These are phyloP conservation scores for Helostoma temminkii DNA, from an alignment of 2,797 vertebrate genomes.

Conservation along the genomic window DNA sequence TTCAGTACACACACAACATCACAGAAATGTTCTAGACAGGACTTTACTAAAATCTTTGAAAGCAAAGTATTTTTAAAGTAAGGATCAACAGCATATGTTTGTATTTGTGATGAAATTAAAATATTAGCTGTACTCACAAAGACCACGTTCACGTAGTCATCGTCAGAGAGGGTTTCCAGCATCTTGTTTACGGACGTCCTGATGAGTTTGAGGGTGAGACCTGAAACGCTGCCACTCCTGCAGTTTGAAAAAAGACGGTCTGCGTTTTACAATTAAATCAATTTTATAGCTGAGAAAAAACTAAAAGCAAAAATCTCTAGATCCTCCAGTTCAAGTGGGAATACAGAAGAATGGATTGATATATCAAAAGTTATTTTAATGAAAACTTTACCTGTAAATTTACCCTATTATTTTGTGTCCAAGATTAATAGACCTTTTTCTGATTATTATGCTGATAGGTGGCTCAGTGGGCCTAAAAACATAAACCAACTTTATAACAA, in stretches of 20 bases:
- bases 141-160: constrained; percentile 97
- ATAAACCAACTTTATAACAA: too few relatives aligned
- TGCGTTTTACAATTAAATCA: constrained; percentile 1
- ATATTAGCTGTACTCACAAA: constrained; percentile 86
- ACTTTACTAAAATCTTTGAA: not conserved
- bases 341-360: too few relatives aligned
- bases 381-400: too few relatives aligned
- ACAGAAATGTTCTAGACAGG: not conserved
- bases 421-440: too few relatives aligned
- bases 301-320: not conserved
- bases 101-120: not conserved
- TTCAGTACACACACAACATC: not conserved
- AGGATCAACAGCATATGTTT: not conserved
- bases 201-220: constrained; percentile 94
- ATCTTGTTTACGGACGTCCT: constrained; percentile 92
- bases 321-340: not conserved
- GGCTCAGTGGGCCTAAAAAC: too few relatives aligned
- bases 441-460: too few relatives aligned
- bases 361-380: too few relatives aligned
- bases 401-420: too few relatives aligned
- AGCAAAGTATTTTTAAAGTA: not conserved
- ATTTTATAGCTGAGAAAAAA: not conserved
- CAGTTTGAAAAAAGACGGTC: not conserved
- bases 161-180: constrained; percentile 96
- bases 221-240: constrained; percentile 97